A percentile compares a stretch with the other conserved stretches of the same genome.
Evolutionary conservation across 2,888 invertebrate genomes (phyloP).

Genomic region (Stictocephala bisonia): DNA sequence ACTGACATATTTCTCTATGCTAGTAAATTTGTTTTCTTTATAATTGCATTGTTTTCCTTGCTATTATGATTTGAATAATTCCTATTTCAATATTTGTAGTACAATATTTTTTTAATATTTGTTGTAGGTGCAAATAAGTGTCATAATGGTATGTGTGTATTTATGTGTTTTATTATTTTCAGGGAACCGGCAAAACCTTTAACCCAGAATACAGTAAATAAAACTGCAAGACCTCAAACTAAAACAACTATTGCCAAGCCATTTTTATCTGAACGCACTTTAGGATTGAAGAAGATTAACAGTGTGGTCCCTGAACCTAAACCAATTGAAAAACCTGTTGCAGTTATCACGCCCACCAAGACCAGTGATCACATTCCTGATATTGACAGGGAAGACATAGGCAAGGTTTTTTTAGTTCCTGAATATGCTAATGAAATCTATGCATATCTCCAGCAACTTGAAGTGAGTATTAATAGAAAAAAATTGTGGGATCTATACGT

Average conservation of each 20-base stretch:
- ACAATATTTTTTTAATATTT: no score
- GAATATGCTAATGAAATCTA: constrained; percentile 93
- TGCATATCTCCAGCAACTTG: constrained; percentile 80
- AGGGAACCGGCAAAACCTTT: constrained; percentile 11
- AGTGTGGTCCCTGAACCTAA: not conserved
- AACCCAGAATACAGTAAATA: not conserved
- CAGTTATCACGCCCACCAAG: not conserved
- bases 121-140: no score
- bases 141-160: not conserved
- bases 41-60: no score
- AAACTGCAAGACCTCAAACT: not conserved
- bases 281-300: constrained; percentile 24
- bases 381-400: constrained; percentile 79
- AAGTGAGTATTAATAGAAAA: no score
- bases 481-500: no score
- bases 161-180: constrained; percentile 10
- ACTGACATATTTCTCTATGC: no score
- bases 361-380: constrained; percentile 68
- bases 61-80: no score
- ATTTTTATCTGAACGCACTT: constrained; percentile 1
- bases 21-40: no score
- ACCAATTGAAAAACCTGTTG: not conserved
- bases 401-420: constrained; percentile 82
- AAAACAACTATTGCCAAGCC: not conserved
- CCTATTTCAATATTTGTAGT: no score